Evolutionary conservation across 1,140 invertebrate genomes (phyloP).

Genomic region (Drosophila nigromelanica): DNA sequence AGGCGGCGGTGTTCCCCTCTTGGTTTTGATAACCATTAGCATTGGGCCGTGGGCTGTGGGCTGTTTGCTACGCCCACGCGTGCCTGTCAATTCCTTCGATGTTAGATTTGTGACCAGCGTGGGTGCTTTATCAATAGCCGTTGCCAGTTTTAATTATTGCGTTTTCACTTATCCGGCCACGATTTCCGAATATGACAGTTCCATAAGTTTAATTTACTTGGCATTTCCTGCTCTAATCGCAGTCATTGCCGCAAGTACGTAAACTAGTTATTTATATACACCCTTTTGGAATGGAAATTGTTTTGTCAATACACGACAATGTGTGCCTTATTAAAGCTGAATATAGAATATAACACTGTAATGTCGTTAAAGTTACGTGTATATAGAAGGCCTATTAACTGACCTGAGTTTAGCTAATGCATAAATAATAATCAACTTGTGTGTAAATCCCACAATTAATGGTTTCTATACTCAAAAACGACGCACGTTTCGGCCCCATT

Average conservation of each 20-base stretch:
- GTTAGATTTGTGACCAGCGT: conserved; percentile 5
- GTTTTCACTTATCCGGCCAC: conserved; percentile 25
- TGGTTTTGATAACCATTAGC: conserved; percentile 41
- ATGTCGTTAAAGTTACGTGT: neutral
- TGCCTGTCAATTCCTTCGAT: conserved; percentile 33
- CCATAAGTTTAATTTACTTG: conserved; percentile 30
- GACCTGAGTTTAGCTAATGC: conserved; percentile 13
- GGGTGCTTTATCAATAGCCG: conserved; percentile 61
- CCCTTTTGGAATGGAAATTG: conserved; percentile 15
- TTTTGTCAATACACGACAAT: conserved; percentile 24
- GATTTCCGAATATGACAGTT: conserved; percentile 15
- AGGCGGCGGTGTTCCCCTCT: conserved; percentile 12
- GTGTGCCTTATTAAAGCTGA: neutral
- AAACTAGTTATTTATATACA: conserved; percentile 21
- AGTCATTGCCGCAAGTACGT: conserved; percentile 41
- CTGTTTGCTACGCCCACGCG: conserved; percentile 38
- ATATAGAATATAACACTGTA: neutral
- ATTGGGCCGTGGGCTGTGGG: neutral
- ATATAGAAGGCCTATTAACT: neutral
- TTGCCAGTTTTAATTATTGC: conserved; percentile 67
- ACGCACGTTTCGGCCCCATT: conserved; percentile 4
- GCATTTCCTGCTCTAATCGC: conserved; percentile 38
- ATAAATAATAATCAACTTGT: conserved; percentile 26
- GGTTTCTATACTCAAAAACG: neutral
- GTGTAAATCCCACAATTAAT: conserved; percentile 13